Evolutionary conservation across 2,888 invertebrate genomes (phyloP).

Genomic region (Tetragnatha montana): DNA sequence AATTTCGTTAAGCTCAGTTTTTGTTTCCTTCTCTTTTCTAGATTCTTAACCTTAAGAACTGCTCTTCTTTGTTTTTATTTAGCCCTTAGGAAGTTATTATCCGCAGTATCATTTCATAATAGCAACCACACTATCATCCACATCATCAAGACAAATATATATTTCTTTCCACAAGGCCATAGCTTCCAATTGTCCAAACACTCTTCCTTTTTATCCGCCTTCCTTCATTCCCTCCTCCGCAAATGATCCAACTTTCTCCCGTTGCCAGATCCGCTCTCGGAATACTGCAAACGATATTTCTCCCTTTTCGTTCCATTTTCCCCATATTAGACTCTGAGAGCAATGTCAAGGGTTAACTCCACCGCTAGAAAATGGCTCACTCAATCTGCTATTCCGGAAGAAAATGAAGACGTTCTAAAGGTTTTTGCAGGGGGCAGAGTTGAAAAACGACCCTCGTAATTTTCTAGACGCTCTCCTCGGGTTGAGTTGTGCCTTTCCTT

Average conservation of each 20-base stretch:
- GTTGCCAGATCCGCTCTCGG: constrained; percentile 27
- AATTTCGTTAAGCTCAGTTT: too few relatives aligned
- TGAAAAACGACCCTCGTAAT: constrained; percentile 51
- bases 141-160: not conserved
- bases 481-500: not conserved
- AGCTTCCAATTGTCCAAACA: not conserved
- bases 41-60: too few relatives aligned
- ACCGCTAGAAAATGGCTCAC: constrained; percentile 34
- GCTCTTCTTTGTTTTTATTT: too few relatives aligned
- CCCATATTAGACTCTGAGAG: constrained; percentile 43
- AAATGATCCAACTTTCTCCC: constrained; percentile 23
- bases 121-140: not conserved
- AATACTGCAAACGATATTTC: constrained; percentile 19
- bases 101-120: not conserved
- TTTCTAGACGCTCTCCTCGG: constrained; percentile 5
- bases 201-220: not conserved
- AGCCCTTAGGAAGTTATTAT: not conserved
- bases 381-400: constrained; percentile 7
- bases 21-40: too few relatives aligned
- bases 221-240: not conserved
- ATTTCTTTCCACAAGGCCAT: not conserved
- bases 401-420: constrained; percentile 12
- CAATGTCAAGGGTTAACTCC: constrained; percentile 58
- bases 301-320: not conserved
- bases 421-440: not conserved